A percentile compares a stretch with the other conserved stretches of the same genome.
Conservation (phyloP, 2,888 invertebrate genomes). For the Margaritifera margaritifera region DNA sequence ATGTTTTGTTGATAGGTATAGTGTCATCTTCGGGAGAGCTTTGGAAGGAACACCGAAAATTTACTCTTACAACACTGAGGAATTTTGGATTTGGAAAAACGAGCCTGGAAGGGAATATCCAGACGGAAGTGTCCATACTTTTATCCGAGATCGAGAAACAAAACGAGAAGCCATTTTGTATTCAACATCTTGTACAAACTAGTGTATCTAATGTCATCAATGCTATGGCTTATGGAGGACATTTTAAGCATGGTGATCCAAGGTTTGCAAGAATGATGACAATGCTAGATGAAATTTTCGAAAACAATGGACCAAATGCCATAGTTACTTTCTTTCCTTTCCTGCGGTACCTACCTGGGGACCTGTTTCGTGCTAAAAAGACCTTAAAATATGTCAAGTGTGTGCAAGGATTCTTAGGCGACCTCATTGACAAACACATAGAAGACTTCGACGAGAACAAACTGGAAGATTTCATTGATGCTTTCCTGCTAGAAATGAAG, state of each 20-base stretch:
- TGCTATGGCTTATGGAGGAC: slow-evolving; percentile 16
- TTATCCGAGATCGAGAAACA: background rate
- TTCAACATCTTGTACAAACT: slow-evolving; percentile 2
- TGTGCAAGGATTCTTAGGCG: slow-evolving; percentile 9
- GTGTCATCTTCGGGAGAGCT: too few species aligned
- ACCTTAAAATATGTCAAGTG: slow-evolving; percentile 7
- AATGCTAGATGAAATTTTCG: slow-evolving; percentile 9
- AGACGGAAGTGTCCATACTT: too few species aligned
- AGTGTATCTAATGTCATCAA: slow-evolving; percentile 22
- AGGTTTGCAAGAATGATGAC: slow-evolving; percentile 7
- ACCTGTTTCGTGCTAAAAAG: slow-evolving; percentile 12
- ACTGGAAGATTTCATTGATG: slow-evolving; percentile 32
- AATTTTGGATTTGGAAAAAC: slow-evolving; percentile 6
- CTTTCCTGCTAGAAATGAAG: slow-evolving; percentile 35
- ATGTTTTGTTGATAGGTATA: too few species aligned
- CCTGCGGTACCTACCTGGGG: slow-evolving; percentile 16
- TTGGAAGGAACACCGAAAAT: background rate
- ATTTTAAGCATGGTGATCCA: slow-evolving; percentile 21
- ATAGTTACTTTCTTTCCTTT: slow-evolving; percentile 11
- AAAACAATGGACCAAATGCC: background rate
- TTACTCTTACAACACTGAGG: background rate
- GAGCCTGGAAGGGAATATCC: background rate
- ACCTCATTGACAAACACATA: slow-evolving; percentile 17
- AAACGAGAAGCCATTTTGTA: slow-evolving; percentile 9
- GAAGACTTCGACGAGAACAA: slow-evolving; percentile 17